Evolutionary conservation across 2,888 invertebrate genomes (phyloP).

Genomic region (Phengaris alcon): DNA sequence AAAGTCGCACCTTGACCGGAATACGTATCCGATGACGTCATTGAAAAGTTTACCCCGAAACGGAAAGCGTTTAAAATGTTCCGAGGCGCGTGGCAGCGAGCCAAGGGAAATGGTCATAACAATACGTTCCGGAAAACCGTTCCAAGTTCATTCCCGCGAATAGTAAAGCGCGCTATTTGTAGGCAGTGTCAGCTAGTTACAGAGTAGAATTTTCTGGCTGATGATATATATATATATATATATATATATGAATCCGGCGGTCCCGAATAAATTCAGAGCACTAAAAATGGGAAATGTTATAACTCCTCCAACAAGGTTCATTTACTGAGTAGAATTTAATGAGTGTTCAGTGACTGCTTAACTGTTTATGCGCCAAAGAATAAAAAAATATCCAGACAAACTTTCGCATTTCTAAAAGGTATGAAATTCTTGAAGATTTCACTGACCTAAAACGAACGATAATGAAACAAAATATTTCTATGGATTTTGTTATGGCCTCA

Average conservation of each 20-base stretch:
- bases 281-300: no score
- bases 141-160: conserved; percentile 33
- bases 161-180: conserved; percentile 22
- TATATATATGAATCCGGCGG: no score
- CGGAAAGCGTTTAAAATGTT: conserved; percentile 30
- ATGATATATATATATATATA: no score
- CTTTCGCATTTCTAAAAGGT: no score
- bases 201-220: no score
- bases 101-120: conserved; percentile 36
- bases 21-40: conserved; percentile 26
- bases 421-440: neutral
- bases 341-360: no score
- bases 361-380: no score
- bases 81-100: conserved; percentile 32
- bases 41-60: conserved; percentile 25
- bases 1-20: conserved; percentile 17
- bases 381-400: no score
- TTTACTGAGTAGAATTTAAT: no score
- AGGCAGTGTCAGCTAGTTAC: neutral
- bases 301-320: no score
- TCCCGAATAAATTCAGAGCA: no score
- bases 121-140: conserved; percentile 33
- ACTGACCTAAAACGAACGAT: neutral
- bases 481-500: neutral
- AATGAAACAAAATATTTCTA: neutral